Conservation (phyloP, 2,797 vertebrate species). For the Esox masquinongy region DNA sequence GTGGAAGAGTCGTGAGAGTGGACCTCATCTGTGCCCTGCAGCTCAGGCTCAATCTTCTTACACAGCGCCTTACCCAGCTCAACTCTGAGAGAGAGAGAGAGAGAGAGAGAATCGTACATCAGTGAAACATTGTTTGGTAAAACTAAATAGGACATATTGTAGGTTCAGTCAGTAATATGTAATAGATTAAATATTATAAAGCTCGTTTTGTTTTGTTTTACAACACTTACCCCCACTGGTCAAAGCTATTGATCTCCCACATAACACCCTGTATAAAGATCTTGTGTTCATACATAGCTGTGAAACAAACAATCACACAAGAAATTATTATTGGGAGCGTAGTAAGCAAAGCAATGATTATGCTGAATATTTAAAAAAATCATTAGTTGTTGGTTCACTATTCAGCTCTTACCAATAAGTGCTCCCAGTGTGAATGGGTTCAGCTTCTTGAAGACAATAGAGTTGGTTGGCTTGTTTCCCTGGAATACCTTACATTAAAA, state of each 20-base stretch:
- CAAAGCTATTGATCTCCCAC: constrained; percentile 99
- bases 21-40: constrained; percentile 81
- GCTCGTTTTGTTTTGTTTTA: background rate
- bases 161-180: background rate
- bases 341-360: background rate
- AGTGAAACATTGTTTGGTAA: background rate
- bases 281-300: constrained; percentile 98
- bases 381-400: background rate
- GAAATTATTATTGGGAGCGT: background rate
- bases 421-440: constrained; percentile 89
- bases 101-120: background rate
- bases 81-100: constrained; percentile 72
- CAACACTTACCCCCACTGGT: constrained; percentile 97
- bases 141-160: background rate
- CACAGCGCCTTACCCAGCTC: constrained; percentile 96
- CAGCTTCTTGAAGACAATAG: constrained; percentile 94
- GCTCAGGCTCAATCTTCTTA: constrained; percentile 95
- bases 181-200: background rate
- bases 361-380: background rate
- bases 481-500: constrained; percentile 86
- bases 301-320: constrained; percentile 12
- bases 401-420: constrained; percentile 85
- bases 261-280: constrained; percentile 96
- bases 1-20: constrained; percentile 94
- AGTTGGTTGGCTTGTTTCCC: constrained; percentile 95